Evolutionary conservation across 2,888 invertebrate species (phyloP).

Genomic region (Acanthosoma haemorrhoidale): DNA sequence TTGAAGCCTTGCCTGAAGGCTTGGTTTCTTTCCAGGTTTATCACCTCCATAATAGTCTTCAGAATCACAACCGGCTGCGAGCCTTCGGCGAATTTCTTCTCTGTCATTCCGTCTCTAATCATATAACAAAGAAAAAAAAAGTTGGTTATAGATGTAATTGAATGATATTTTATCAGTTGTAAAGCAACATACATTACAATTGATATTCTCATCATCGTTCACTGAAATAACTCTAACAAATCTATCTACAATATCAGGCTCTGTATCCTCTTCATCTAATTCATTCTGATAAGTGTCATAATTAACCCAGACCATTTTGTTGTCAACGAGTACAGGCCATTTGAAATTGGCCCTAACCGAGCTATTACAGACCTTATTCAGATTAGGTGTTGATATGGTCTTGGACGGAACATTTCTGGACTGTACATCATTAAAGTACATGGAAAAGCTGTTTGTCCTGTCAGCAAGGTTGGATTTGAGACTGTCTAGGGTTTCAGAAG

Average conservation of each 20-base stretch:
- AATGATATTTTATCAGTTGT: neutral
- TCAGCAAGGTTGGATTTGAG: constrained; percentile 35
- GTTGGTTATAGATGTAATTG: too few species aligned
- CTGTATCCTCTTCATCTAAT: constrained; percentile 44
- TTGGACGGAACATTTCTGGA: constrained; percentile 16
- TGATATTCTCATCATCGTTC: constrained; percentile 47
- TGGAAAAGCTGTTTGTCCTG: constrained; percentile 37
- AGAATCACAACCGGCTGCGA: constrained; percentile 79
- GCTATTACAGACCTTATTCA: neutral
- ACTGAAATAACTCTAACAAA: constrained; percentile 54
- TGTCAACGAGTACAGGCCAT: constrained; percentile 26
- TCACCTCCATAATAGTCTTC: constrained; percentile 64
- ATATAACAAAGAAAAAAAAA: constrained; percentile 8
- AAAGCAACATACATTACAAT: constrained; percentile 25
- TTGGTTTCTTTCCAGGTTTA: constrained; percentile 74
- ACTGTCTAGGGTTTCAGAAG: constrained; percentile 44
- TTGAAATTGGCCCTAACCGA: neutral
- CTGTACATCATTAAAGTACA: constrained; percentile 34
- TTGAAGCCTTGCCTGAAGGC: constrained; percentile 79
- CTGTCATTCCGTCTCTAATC: constrained; percentile 80
- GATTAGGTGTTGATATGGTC: constrained; percentile 26
- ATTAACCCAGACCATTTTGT: constrained; percentile 29
- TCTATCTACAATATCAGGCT: constrained; percentile 54
- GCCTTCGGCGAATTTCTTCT: constrained; percentile 76
- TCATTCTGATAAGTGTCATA: constrained; percentile 29